Conservation (phyloP, 1,140 invertebrate species). For the Cherax quadricarinatus region DNA sequence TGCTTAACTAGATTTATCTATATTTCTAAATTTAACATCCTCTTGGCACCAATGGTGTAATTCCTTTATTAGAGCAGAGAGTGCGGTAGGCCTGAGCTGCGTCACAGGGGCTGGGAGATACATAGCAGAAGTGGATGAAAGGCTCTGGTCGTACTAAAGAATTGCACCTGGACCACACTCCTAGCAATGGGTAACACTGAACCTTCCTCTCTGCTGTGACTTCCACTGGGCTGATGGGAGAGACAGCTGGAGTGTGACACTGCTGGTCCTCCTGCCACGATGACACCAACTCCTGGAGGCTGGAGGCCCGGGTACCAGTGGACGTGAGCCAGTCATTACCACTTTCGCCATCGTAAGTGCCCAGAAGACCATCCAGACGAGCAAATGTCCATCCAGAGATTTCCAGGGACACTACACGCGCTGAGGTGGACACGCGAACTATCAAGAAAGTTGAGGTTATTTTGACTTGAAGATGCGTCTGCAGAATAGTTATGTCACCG, state of each 20-base stretch:
- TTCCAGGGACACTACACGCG: constrained; percentile 13
- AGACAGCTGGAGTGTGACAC: constrained; percentile 27
- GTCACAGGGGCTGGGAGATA: neutral
- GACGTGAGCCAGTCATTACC: constrained; percentile 46
- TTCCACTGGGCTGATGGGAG: neutral
- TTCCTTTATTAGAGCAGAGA: constrained; percentile 14
- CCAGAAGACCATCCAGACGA: constrained; percentile 32
- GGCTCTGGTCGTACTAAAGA: constrained; percentile 30
- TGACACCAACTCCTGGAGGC: constrained; percentile 35
- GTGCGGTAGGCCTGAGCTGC: neutral
- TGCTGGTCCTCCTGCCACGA: constrained; percentile 47
- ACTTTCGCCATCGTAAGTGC: constrained; percentile 34
- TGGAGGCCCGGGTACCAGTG: constrained; percentile 24
- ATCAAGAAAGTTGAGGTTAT: neutral
- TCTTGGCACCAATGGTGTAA: neutral
- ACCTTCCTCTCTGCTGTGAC: neutral
- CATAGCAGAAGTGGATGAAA: constrained; percentile 22
- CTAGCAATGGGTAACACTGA: neutral
- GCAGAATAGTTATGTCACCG: neutral
- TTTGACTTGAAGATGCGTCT: neutral
- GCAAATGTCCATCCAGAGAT: constrained; percentile 45
- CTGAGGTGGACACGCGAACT: neutral
- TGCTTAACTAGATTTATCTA: neutral
- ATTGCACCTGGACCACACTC: constrained; percentile 19
- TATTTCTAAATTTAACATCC: neutral